Conservation (phyloP, 2,888 invertebrate species). For the Yponomeuta plumbellus region DNA sequence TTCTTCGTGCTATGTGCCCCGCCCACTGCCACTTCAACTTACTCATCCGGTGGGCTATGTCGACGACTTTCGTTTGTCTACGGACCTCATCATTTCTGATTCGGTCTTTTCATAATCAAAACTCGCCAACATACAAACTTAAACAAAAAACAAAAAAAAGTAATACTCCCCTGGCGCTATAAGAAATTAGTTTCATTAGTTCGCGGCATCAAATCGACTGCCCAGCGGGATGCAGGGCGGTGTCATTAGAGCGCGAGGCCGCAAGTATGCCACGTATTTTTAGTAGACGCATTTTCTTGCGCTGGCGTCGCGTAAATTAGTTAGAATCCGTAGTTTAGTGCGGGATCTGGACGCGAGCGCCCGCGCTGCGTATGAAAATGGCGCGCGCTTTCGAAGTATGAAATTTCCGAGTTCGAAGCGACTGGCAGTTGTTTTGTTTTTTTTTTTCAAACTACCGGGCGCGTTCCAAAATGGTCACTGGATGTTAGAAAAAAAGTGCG, state of each 20-base stretch:
- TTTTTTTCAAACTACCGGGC: background rate
- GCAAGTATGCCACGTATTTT: constrained; percentile 46
- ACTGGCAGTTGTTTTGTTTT: background rate
- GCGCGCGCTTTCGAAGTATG: constrained; percentile 9
- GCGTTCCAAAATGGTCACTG: no score
- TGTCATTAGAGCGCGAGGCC: constrained; percentile 5
- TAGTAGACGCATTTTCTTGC: constrained; percentile 45
- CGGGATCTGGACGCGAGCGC: constrained; percentile 54
- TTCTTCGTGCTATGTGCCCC: no score
- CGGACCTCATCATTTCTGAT: no score
- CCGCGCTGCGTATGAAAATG: constrained; percentile 27
- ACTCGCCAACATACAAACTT: no score
- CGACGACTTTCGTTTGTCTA: no score
- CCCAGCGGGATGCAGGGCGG: constrained; percentile 9
- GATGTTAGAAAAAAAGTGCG: background rate
- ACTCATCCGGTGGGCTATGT: no score
- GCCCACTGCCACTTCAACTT: no score
- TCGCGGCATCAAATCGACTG: background rate
- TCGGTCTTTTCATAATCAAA: no score
- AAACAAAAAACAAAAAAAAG: no score
- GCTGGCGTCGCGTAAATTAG: constrained; percentile 49
- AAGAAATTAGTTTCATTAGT: background rate
- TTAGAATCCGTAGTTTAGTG: constrained; percentile 38
- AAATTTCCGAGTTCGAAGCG: no score
- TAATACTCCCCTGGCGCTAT: background rate